Percentiles rank a stretch among this genome's conserved stretches.
Conservation (phyloP, 2,888 invertebrate genomes). For the Pandemis cinnamomeana region DNA sequence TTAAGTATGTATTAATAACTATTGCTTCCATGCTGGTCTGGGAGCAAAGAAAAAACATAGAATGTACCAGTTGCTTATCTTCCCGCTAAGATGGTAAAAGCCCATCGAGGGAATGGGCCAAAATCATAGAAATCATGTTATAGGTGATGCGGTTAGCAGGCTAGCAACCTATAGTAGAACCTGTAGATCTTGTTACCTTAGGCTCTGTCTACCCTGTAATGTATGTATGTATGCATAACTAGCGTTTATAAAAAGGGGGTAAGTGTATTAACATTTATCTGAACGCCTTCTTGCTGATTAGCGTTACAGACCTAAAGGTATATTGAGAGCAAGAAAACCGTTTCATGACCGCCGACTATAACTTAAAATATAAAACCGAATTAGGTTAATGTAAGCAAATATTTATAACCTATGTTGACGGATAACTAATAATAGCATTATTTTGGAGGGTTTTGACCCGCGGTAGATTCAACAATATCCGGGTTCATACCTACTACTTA, state of each 20-base stretch:
- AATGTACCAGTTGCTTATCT: too few species aligned
- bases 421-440: conserved; percentile 31
- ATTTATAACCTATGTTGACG: conserved; percentile 41
- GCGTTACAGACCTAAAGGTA: neutral
- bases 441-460: conserved; percentile 10
- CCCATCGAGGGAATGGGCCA: too few species aligned
- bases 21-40: too few species aligned
- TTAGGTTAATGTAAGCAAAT: conserved; percentile 38
- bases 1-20: too few species aligned
- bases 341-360: conserved; percentile 37
- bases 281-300: neutral
- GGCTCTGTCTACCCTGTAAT: too few species aligned
- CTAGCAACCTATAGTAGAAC: too few species aligned
- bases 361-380: conserved; percentile 34
- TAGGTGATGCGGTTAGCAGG: too few species aligned
- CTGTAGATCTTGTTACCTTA: too few species aligned
- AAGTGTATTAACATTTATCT: neutral
- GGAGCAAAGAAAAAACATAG: too few species aligned
- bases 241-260: neutral
- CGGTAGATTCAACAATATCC: conserved; percentile 12
- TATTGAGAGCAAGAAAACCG: neutral
- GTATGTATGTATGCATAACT: too few species aligned
- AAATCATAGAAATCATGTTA: too few species aligned
- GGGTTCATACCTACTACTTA: conserved; percentile 6
- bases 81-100: too few species aligned